phyloP scores from a whole-genome alignment of 2,888 invertebrate species.

The Strigamia maritima region DNA sequence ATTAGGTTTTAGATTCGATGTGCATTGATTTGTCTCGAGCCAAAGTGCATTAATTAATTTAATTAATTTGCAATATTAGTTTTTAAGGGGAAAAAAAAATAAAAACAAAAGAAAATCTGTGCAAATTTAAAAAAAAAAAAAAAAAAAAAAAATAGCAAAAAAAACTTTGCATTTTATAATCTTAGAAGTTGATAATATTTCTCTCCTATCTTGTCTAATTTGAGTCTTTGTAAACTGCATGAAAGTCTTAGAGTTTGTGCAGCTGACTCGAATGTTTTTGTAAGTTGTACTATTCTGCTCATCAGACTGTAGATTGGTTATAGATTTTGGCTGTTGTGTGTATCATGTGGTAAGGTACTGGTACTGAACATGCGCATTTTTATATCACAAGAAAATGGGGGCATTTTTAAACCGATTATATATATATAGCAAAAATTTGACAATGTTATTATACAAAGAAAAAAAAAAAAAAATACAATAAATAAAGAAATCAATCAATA shows the following conservation, averaged over 20 bases:
- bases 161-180: too few relatives aligned
- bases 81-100: not conserved
- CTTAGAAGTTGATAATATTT: not conserved
- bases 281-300: slow-evolving; percentile 16
- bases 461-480: too few relatives aligned
- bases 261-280: slow-evolving; percentile 14
- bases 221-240: slow-evolving; percentile 11
- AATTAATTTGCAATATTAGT: slow-evolving; percentile 6
- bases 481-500: too few relatives aligned
- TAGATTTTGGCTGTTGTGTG: slow-evolving; percentile 16
- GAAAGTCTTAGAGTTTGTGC: not conserved
- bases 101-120: not conserved
- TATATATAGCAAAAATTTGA: not conserved
- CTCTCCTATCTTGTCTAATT: not conserved
- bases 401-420: not conserved
- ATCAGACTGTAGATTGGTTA: slow-evolving; percentile 13
- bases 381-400: not conserved
- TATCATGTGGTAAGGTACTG: slow-evolving; percentile 17
- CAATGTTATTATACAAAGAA: not conserved
- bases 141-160: too few relatives aligned
- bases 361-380: slow-evolving; percentile 1
- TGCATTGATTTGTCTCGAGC: not conserved
- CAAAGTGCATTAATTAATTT: not conserved
- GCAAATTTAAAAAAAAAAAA: not conserved
- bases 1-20: not conserved